phyloP scores from a whole-genome alignment of 2,797 vertebrate species.

The Ctenopoma multispine region DNA sequence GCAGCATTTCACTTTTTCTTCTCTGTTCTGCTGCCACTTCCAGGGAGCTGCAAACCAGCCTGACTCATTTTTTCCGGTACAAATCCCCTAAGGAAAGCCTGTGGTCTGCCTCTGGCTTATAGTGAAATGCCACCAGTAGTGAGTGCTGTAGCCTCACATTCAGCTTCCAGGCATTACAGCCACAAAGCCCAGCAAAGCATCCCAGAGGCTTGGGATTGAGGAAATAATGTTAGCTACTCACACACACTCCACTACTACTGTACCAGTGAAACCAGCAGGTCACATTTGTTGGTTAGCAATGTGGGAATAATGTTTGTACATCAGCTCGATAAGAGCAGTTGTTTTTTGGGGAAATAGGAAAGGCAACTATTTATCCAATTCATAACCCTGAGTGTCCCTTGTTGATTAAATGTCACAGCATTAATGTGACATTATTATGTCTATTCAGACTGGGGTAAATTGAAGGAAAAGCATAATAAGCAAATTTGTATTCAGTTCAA shows the following conservation, averaged over 20 bases:
- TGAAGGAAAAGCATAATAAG: slow-evolving; percentile 49
- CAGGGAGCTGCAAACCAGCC: slow-evolving; percentile 63
- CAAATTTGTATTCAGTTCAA: slow-evolving; percentile 50
- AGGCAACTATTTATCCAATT: slow-evolving; percentile 74
- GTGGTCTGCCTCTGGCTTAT: slow-evolving; percentile 76
- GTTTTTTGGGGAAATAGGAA: slow-evolving; percentile 60
- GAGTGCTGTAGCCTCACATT: slow-evolving; percentile 71
- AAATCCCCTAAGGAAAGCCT: slow-evolving; percentile 77
- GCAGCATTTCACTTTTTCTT: slow-evolving; percentile 55
- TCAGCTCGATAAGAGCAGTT: slow-evolving; percentile 24
- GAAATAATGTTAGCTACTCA: slow-evolving; percentile 68
- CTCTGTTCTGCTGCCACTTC: slow-evolving; percentile 70
- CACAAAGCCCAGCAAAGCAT: slow-evolving; percentile 72
- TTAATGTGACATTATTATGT: slow-evolving; percentile 80
- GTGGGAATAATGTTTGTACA: slow-evolving; percentile 34
- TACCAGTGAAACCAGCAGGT: slow-evolving; percentile 44
- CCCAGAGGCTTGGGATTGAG: slow-evolving; percentile 70
- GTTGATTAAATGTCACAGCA: slow-evolving; percentile 84
- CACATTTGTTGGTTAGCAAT: slow-evolving; percentile 24
- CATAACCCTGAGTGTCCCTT: slow-evolving; percentile 67
- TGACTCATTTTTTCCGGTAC: slow-evolving; percentile 62
- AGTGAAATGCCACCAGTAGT: slow-evolving; percentile 76
- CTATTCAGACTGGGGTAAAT: slow-evolving; percentile 68
- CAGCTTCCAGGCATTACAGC: slow-evolving; percentile 72
- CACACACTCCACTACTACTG: slow-evolving; percentile 31